These are phyloP conservation scores for Spongilla lacustris DNA, from an alignment of 37 sponge, comb jelly and placozoan genomes.

Conservation along the genomic window DNA sequence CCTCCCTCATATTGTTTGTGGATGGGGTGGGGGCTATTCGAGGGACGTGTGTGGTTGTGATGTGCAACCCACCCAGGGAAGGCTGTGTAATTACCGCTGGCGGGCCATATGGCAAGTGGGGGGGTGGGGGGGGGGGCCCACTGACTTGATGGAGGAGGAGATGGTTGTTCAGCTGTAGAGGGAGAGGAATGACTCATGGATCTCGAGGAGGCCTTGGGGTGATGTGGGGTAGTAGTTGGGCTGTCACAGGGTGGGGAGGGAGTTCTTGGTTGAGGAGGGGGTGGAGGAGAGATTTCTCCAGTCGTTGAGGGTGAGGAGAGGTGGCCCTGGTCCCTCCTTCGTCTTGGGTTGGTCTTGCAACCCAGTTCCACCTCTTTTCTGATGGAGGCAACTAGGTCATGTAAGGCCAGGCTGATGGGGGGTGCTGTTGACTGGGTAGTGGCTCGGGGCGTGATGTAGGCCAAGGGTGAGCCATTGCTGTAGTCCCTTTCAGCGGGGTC, in stretches of 20 bases:
- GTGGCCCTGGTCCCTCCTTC: conserved; percentile 1
- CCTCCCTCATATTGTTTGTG: not conserved
- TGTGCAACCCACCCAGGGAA: conserved; percentile 1
- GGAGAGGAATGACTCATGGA: conserved; percentile 1
- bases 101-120: conserved; percentile 1
- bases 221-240: conserved; percentile 1
- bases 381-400: conserved; percentile 1
- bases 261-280: conserved; percentile 1
- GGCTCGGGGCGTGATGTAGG: conserved; percentile 1
- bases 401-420: not conserved
- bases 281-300: conserved; percentile 1
- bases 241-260: not conserved
- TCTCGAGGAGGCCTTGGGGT: conserved; percentile 1
- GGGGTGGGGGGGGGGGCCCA: not conserved
- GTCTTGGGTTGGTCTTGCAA: not conserved
- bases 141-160: not conserved
- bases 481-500: not conserved
- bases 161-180: conserved; percentile 1
- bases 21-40: conserved; percentile 1
- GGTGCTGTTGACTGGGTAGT: conserved; percentile 1
- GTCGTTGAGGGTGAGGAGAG: conserved; percentile 1
- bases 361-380: conserved; percentile 1
- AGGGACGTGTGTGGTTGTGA: conserved; percentile 1
- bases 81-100: conserved; percentile 1
- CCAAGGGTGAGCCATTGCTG: conserved; percentile 1